Evolutionary conservation across 2,888 invertebrate genomes (phyloP).

Genomic region (Apotomis turbidana): DNA sequence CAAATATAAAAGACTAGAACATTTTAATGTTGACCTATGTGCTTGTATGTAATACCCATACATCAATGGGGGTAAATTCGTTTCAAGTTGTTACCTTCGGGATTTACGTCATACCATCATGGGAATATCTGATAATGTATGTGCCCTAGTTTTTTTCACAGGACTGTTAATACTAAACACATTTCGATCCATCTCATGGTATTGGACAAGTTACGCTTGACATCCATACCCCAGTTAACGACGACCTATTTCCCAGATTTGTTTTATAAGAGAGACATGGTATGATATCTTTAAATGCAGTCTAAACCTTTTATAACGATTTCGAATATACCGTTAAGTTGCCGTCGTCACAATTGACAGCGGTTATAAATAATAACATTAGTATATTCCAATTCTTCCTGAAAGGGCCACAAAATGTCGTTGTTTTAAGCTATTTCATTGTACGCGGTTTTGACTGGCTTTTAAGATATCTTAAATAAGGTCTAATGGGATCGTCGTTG

Average conservation of each 20-base stretch:
- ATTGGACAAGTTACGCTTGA: constrained; percentile 37
- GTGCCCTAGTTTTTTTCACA: constrained; percentile 1
- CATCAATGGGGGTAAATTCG: neutral
- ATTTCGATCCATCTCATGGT: constrained; percentile 47
- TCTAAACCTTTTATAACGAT: no score
- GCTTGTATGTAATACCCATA: neutral
- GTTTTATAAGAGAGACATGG: no score
- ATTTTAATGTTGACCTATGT: neutral
- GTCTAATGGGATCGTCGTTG: constrained; percentile 4
- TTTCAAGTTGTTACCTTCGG: constrained; percentile 8
- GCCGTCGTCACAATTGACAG: no score
- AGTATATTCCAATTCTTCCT: no score
- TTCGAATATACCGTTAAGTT: no score
- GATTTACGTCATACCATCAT: neutral
- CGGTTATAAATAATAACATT: no score
- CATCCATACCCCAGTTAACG: constrained; percentile 34
- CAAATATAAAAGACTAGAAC: no score
- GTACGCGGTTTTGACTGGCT: neutral
- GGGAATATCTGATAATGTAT: constrained; percentile 3
- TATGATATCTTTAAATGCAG: no score
- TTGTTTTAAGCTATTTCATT: no score
- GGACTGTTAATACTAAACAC: constrained; percentile 46
- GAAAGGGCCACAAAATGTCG: no score
- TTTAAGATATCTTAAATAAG: neutral
- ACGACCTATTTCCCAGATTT: neutral